Percentiles rank a stretch among this genome's conserved stretches.
phyloP scores from a whole-genome alignment of 2,888 invertebrate species.

The Falcaria lacertinaria region DNA sequence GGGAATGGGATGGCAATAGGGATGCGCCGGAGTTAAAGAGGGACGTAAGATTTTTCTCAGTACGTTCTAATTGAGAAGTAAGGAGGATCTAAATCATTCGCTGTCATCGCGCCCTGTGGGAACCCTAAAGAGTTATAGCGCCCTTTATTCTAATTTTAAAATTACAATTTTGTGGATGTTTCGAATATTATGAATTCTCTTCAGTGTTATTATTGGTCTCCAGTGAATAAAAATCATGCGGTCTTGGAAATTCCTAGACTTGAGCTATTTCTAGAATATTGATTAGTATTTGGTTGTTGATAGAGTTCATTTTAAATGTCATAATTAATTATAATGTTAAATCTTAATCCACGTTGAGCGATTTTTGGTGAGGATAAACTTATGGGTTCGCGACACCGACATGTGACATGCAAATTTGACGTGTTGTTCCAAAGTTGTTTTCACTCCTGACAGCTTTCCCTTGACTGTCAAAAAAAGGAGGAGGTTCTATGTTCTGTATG shows the following conservation, averaged over 20 bases:
- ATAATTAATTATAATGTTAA: too few relatives aligned
- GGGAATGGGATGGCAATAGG: conserved; percentile 38
- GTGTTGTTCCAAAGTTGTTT: too few relatives aligned
- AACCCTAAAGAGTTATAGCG: conserved; percentile 74
- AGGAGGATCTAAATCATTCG: conserved; percentile 71
- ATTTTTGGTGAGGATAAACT: too few relatives aligned
- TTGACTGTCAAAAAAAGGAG: too few relatives aligned
- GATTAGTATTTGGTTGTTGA: too few relatives aligned
- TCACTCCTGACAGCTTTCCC: too few relatives aligned
- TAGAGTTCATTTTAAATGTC: not conserved
- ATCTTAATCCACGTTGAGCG: too few relatives aligned
- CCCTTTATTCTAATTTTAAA: conserved; percentile 78
- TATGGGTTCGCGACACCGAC: too few relatives aligned
- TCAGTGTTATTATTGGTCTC: conserved; percentile 53
- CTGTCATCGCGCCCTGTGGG: conserved; percentile 77
- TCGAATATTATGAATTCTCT: conserved; percentile 62
- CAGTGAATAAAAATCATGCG: conserved; percentile 25
- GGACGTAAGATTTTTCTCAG: conserved; percentile 41
- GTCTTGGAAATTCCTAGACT: conserved; percentile 7
- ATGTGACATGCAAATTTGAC: too few relatives aligned
- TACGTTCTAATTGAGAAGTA: conserved; percentile 72
- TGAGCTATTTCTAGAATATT: conserved; percentile 8
- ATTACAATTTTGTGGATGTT: conserved; percentile 73
- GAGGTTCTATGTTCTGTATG: too few relatives aligned
- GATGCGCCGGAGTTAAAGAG: conserved; percentile 34